These are phyloP conservation scores for Phylloscopus collybita DNA, from an alignment of 2,797 vertebrate species.

Conservation along the genomic window DNA sequence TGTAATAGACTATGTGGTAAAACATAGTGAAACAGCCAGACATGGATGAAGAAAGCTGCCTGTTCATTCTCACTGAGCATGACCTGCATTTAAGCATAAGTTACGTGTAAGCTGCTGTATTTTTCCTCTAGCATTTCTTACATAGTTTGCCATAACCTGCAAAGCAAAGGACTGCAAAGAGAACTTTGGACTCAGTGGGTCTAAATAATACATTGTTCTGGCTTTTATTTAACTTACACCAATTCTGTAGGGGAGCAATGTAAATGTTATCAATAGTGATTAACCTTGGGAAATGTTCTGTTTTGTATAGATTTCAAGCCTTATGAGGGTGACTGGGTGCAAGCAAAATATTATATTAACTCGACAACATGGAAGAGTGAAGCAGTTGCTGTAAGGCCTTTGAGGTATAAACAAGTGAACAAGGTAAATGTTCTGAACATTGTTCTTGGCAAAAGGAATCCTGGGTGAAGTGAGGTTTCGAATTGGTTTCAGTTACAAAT, in stretches of 20 bases:
- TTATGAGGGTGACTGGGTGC: constrained; percentile 93
- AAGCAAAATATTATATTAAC: constrained; percentile 88
- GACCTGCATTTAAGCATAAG: not conserved
- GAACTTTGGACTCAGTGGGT: not conserved
- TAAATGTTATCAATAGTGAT: not conserved
- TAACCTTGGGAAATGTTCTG: not conserved
- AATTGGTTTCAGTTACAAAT: not conserved
- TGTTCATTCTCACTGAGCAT: not conserved
- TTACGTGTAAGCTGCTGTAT: not conserved
- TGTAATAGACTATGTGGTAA: not conserved
- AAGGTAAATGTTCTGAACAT: constrained; percentile 72
- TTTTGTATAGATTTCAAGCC: constrained; percentile 84
- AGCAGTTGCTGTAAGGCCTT: constrained; percentile 85
- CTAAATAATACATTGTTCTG: not conserved
- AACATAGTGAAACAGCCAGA: not conserved
- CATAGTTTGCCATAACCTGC: not conserved
- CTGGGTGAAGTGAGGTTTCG: not conserved
- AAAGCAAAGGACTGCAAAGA: not conserved
- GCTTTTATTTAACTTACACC: not conserved
- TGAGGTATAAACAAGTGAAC: constrained; percentile 88
- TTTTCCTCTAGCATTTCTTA: not conserved
- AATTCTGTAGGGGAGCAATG: not conserved
- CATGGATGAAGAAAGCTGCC: not conserved
- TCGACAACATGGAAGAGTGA: constrained; percentile 84
- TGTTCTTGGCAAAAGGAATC: not conserved